Percentiles rank a stretch among this genome's conserved stretches.
Evolutionary conservation across 1,140 invertebrate species (phyloP).

Genomic region (Pygmarrhopalites habei): DNA sequence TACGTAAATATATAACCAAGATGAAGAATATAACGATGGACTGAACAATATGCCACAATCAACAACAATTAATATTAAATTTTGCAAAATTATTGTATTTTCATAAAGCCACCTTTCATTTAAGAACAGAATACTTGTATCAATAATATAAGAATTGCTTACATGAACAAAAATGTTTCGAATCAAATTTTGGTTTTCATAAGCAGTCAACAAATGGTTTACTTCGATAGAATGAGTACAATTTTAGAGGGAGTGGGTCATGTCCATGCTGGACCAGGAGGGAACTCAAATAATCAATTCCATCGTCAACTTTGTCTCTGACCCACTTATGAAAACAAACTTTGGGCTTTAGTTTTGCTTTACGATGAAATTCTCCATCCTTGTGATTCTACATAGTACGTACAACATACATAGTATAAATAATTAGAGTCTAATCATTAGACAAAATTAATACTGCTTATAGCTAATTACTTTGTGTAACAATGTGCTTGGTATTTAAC

Average conservation of each 20-base stretch:
- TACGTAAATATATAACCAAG: background rate
- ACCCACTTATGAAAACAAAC: conserved; percentile 5
- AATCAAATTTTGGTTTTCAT: background rate
- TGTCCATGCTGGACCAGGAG: conserved; percentile 1
- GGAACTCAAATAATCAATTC: conserved; percentile 28
- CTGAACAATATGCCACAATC: background rate
- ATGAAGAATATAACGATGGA: background rate
- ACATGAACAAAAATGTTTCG: background rate
- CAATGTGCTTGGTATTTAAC: no score
- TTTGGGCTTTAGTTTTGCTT: background rate
- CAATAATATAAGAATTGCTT: background rate
- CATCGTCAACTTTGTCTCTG: conserved; percentile 17
- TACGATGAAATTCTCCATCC: conserved; percentile 30
- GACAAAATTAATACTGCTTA: no score
- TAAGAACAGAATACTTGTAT: no score
- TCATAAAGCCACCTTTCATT: no score
- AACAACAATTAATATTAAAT: background rate
- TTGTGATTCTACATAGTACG: conserved; percentile 33
- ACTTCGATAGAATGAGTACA: conserved; percentile 18
- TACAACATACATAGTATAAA: no score
- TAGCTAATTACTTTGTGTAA: no score
- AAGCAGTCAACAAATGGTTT: no score
- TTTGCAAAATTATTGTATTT: background rate
- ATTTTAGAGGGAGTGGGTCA: conserved; percentile 18
- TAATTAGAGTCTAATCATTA: no score